These are phyloP conservation scores for Misgurnus anguillicaudatus DNA, from an alignment of 2,113 vertebrate genomes.

Conservation along the genomic window DNA sequence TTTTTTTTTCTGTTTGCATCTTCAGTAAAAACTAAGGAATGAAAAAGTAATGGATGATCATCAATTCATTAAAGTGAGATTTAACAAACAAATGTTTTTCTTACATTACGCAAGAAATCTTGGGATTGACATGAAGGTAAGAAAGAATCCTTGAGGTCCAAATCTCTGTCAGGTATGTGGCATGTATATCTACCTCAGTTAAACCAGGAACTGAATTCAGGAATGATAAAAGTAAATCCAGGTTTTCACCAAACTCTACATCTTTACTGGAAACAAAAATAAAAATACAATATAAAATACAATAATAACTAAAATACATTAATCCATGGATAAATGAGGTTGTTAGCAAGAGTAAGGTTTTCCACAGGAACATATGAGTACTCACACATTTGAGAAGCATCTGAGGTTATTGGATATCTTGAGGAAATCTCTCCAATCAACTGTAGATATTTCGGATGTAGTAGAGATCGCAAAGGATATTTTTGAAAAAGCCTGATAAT, in stretches of 20 bases:
- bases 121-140: neutral
- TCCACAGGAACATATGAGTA: neutral
- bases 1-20: too few species aligned
- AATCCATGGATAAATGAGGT: too few species aligned
- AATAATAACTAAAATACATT: too few species aligned
- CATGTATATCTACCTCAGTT: neutral
- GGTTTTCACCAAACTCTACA: neutral
- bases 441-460: neutral
- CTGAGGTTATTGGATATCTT: conserved; percentile 10
- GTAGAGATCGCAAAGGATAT: conserved; percentile 7
- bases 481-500: conserved; percentile 20
- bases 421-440: neutral
- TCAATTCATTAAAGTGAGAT: too few species aligned
- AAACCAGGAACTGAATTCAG: conserved; percentile 3
- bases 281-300: neutral
- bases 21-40: too few species aligned
- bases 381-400: conserved; percentile 11
- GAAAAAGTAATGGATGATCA: too few species aligned
- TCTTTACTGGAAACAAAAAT: conserved; percentile 9
- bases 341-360: neutral
- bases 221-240: conserved; percentile 31
- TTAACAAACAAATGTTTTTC: neutral
- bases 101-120: conserved; percentile 13
- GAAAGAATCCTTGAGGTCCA: conserved; percentile 25
- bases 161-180: conserved; percentile 13